Conservation (phyloP, 2,888 invertebrate species). For the Dastarcus helophoroides region DNA sequence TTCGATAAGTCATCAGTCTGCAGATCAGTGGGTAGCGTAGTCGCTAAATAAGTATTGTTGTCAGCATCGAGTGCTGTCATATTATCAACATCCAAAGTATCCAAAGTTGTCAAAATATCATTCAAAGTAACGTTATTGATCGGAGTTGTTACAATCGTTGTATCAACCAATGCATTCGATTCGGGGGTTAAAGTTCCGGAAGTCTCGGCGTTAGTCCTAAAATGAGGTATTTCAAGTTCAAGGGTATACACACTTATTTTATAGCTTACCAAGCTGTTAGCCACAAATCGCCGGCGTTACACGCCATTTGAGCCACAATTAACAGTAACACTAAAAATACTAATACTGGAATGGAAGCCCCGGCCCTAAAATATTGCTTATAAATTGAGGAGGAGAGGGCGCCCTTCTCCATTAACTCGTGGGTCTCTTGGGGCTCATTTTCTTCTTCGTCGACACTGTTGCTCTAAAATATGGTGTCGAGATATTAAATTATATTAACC, state of each 20-base stretch:
- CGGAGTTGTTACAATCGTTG: not conserved
- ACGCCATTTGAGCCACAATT: conserved; percentile 54
- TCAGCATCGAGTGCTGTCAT: not conserved
- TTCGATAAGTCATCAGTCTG: too few species aligned
- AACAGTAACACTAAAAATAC: conserved; percentile 44
- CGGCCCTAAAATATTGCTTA: conserved; percentile 56
- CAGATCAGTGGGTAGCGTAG: too few species aligned
- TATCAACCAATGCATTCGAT: not conserved
- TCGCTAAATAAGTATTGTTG: not conserved
- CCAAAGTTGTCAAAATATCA: conserved; percentile 1
- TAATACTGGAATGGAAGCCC: conserved; percentile 47
- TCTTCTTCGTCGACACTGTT: too few species aligned
- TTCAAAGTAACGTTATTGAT: not conserved
- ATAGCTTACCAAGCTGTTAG: conserved; percentile 57
- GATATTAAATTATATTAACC: too few species aligned
- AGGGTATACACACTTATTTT: not conserved
- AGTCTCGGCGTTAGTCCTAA: not conserved
- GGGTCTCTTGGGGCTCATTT: conserved; percentile 47
- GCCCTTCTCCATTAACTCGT: conserved; percentile 57
- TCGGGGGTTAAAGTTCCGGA: not conserved
- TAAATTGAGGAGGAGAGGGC: conserved; percentile 51
- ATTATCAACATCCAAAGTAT: not conserved
- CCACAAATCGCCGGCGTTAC: conserved; percentile 67
- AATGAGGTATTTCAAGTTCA: not conserved
- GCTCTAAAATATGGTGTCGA: too few species aligned